phyloP scores from a whole-genome alignment of 92 coral and sea anemone species.

The Galaxea fascicularis region DNA sequence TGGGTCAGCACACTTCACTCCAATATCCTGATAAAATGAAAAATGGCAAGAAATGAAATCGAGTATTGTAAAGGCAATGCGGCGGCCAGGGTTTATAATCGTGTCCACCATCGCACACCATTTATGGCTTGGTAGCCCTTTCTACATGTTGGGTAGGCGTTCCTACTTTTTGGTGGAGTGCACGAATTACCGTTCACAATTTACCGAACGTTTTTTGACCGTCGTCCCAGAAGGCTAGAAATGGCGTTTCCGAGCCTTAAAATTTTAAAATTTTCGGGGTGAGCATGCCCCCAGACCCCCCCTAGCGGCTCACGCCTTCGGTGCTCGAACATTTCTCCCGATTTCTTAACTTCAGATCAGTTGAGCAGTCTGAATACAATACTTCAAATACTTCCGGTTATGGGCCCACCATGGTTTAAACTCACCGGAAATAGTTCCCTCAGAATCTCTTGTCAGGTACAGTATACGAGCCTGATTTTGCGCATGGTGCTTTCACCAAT shows the following conservation, averaged over 20 bases:
- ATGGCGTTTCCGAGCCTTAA: too few species aligned
- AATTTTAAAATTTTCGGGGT: too few species aligned
- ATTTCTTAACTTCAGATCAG: too few species aligned
- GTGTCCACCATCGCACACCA: neutral
- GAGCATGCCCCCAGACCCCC: too few species aligned
- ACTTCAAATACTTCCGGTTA: neutral
- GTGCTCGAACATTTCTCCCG: too few species aligned
- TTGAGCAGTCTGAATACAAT: neutral
- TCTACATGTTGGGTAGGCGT: conserved; percentile 1
- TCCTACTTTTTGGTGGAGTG: too few species aligned
- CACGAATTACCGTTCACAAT: neutral
- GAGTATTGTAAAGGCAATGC: conserved; percentile 6
- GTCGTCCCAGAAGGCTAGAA: too few species aligned
- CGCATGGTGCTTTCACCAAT: conserved; percentile 1
- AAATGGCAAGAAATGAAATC: conserved; percentile 1
- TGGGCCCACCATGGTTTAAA: neutral
- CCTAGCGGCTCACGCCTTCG: too few species aligned
- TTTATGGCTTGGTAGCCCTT: conserved; percentile 5
- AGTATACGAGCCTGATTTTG: neutral
- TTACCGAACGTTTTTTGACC: too few species aligned
- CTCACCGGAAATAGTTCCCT: neutral
- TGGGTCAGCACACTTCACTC: neutral
- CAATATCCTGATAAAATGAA: neutral
- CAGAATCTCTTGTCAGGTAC: neutral
- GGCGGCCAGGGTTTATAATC: neutral